Conservation (phyloP, 2,888 invertebrate genomes). For the Cylloceria caligata region DNA sequence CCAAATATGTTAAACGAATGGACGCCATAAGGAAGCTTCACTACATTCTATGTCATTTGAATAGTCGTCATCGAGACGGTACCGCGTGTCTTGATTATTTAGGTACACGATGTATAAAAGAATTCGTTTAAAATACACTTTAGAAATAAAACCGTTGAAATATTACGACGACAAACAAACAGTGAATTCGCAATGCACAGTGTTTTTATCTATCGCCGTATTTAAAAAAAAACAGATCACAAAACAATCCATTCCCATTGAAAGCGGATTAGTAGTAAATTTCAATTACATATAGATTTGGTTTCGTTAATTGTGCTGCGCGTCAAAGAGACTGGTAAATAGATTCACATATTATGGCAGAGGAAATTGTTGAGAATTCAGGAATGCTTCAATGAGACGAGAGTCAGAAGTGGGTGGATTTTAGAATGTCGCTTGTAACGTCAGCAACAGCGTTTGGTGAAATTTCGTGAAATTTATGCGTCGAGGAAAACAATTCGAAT, state of each 20-base stretch:
- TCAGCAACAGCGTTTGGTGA: slow-evolving; percentile 50
- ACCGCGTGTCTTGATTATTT: too few relatives aligned
- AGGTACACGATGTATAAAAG: too few relatives aligned
- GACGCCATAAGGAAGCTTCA: too few relatives aligned
- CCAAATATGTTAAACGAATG: too few relatives aligned
- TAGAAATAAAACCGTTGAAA: too few relatives aligned
- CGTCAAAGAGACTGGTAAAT: not conserved
- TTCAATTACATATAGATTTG: not conserved
- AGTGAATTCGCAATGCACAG: not conserved
- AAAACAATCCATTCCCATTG: not conserved
- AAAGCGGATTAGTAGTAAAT: not conserved
- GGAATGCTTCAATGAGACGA: slow-evolving; percentile 26
- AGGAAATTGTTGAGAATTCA: not conserved
- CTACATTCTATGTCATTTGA: too few relatives aligned
- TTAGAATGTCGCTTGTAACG: slow-evolving; percentile 59
- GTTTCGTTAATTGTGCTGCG: not conserved
- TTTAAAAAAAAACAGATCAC: not conserved
- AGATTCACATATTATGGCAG: not conserved
- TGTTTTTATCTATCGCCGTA: not conserved
- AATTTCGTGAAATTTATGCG: slow-evolving; percentile 71
- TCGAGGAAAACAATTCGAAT: slow-evolving; percentile 71
- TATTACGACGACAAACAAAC: not conserved
- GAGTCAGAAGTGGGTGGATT: slow-evolving; percentile 41
- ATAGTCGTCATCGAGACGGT: too few relatives aligned
- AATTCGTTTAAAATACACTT: too few relatives aligned